Percentiles rank a stretch among this genome's conserved stretches.
These are phyloP conservation scores for Dorcus hopei DNA, from an alignment of 2,888 invertebrate genomes.

Conservation along the genomic window DNA sequence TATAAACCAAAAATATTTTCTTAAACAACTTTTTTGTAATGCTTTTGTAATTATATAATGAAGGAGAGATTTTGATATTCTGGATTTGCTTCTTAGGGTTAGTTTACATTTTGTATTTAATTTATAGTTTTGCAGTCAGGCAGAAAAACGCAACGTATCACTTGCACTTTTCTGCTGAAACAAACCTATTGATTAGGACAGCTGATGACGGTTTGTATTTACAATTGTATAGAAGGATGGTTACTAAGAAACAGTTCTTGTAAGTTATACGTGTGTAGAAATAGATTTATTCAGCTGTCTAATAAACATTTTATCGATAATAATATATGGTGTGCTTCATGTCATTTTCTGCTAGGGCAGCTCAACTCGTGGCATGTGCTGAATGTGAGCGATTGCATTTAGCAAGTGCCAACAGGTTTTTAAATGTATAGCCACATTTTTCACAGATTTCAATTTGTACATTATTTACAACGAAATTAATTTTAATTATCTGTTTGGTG, in stretches of 20 bases:
- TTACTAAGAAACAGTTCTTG: conserved; percentile 14
- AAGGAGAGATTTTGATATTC: conserved; percentile 19
- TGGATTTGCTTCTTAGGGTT: conserved; percentile 19
- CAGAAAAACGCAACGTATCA: background rate
- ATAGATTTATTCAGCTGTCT: conserved; percentile 25
- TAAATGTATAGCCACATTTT: conserved; percentile 19
- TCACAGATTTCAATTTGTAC: conserved; percentile 32
- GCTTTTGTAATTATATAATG: conserved; percentile 18
- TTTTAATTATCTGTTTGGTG: conserved; percentile 33
- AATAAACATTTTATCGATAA: conserved; percentile 28
- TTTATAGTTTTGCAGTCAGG: conserved; percentile 8
- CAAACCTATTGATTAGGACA: conserved; percentile 4
- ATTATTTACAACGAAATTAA: conserved; percentile 43
- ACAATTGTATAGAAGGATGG: conserved; percentile 24
- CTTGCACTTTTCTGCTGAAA: background rate
- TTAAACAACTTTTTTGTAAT: conserved; percentile 22
- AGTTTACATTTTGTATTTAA: conserved; percentile 15
- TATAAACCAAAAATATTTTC: conserved; percentile 19
- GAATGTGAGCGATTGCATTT: too few relatives aligned
- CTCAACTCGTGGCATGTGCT: conserved; percentile 21
- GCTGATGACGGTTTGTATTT: conserved; percentile 18
- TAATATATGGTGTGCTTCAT: conserved; percentile 42
- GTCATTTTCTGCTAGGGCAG: conserved; percentile 38
- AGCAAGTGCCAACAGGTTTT: conserved; percentile 4
- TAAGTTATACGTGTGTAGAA: conserved; percentile 28